Base-by-base conservation (phyloP, 2,888 invertebrate species). In the Blera fallax region DNA sequence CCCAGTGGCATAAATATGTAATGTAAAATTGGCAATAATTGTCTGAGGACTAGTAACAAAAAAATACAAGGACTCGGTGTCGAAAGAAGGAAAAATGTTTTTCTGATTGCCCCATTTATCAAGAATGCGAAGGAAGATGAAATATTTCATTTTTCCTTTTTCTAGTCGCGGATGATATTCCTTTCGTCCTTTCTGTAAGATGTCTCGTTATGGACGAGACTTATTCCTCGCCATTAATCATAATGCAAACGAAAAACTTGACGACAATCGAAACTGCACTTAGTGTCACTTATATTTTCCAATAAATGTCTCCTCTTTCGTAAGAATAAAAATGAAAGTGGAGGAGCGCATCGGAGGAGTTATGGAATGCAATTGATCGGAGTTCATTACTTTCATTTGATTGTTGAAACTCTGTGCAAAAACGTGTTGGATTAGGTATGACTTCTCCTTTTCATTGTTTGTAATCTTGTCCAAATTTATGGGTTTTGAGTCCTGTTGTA, bases 201-300 rank as follows among this genome's bases (percentile, higher is more conserved):
- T 37, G 27, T 52, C 37, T 50, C 21, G 27, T 67, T 45, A 34
- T 10, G 70, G 50, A 52, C 16, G 43, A 32, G 27, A 65, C 67
- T 67, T 54, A 73, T 58, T 64, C 48, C 52, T 6, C 43, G 48
- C 32, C 74, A 80, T 84, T 79, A 79, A 84, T 84, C 84, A 84
- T 79, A 84, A 73, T 60, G 54, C 79, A 70, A 74, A 52, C 29
- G 27, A 60, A 78, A 54, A 64, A 62, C 40, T 48, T 52, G 67
- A 84, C 56, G 73, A 79, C 72, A 74, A 18, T 64, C 21, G 74
- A 74, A 74, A 79, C 79, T 84, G 34, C 74, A 79, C 79, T 84
- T 65, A 78, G 73, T 83, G 78, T 83, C 83, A 83, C 67, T 83
- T 83, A 48, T 50, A 79, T 64, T 76, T 79, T 64, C 64, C 80